A percentile compares a stretch with the other conserved stretches of the same genome.
Evolutionary conservation across 1,140 invertebrate species (phyloP).

Genomic region (Nylanderia fulva): DNA sequence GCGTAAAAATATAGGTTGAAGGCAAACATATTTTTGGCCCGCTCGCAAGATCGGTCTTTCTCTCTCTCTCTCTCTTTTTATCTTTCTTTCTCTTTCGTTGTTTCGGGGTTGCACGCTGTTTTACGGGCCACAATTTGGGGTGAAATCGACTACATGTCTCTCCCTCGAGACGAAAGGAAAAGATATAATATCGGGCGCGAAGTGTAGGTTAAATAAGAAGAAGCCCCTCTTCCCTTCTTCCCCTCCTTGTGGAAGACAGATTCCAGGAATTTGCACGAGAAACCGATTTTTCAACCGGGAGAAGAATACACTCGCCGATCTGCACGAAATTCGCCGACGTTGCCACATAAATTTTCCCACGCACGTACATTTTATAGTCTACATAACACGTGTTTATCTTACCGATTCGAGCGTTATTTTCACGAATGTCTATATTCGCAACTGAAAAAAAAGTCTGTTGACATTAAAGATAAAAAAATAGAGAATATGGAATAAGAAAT

Average conservation of each 20-base stretch:
- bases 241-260: conserved; percentile 21
- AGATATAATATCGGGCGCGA: conserved; percentile 57
- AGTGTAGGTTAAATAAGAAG: conserved; percentile 62
- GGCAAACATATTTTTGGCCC: conserved; percentile 54
- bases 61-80: no score
- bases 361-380: conserved; percentile 39
- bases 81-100: conserved; percentile 6
- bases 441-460: not conserved
- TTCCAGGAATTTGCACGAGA: conserved; percentile 53
- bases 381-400: conserved; percentile 53
- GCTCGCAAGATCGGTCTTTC: not conserved
- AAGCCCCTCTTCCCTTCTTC: not conserved
- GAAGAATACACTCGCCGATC: conserved; percentile 55
- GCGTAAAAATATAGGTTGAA: conserved; percentile 54
- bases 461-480: not conserved
- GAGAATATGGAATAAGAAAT: no score
- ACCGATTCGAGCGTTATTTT: conserved; percentile 21
- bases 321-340: conserved; percentile 39
- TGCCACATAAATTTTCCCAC: conserved; percentile 53
- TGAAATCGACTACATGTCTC: conserved; percentile 46
- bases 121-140: conserved; percentile 36
- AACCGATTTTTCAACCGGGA: conserved; percentile 53
- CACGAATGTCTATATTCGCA: conserved; percentile 8
- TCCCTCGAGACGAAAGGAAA: conserved; percentile 34
- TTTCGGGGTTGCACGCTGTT: conserved; percentile 10